Evolutionary conservation across 2,113 vertebrate genomes (phyloP).

Genomic region (Aspiorhynchus laticeps): DNA sequence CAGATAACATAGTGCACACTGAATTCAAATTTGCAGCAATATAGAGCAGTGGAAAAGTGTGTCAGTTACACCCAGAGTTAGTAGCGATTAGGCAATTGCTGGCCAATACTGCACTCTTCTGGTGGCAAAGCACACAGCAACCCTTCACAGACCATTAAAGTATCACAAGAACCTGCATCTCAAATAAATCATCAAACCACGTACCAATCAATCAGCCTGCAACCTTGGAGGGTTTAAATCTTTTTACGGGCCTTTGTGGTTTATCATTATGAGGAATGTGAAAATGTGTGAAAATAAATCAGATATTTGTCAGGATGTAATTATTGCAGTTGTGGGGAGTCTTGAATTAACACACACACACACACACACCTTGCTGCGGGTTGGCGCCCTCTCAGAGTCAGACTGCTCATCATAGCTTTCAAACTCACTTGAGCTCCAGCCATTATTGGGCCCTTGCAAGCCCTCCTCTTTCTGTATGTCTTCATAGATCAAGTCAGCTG

Average conservation of each 20-base stretch:
- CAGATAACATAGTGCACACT: constrained; percentile 44
- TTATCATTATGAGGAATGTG: constrained; percentile 26
- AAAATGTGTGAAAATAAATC: constrained; percentile 18
- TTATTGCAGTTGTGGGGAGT: background rate
- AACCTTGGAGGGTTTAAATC: constrained; percentile 24
- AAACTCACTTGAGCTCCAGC: constrained; percentile 97
- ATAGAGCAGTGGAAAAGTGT: background rate
- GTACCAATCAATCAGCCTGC: constrained; percentile 3
- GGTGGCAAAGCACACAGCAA: background rate
- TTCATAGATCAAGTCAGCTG: constrained; percentile 81
- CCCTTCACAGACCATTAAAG: background rate
- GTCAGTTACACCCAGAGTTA: background rate
- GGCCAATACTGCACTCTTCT: constrained; percentile 53
- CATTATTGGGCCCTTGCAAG: constrained; percentile 70
- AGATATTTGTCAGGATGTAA: background rate
- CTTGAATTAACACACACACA: constrained; percentile 11
- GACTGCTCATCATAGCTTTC: constrained; percentile 96
- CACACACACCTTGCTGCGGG: constrained; percentile 74
- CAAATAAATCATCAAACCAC: background rate
- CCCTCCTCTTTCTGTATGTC: constrained; percentile 75
- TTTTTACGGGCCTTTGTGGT: constrained; percentile 13
- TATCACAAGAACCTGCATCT: background rate
- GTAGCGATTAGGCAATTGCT: background rate
- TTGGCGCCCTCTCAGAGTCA: constrained; percentile 74
- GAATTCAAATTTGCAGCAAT: constrained; percentile 39